Evolutionary conservation across 2,888 invertebrate species (phyloP).

Genomic region (Aquatica leii): DNA sequence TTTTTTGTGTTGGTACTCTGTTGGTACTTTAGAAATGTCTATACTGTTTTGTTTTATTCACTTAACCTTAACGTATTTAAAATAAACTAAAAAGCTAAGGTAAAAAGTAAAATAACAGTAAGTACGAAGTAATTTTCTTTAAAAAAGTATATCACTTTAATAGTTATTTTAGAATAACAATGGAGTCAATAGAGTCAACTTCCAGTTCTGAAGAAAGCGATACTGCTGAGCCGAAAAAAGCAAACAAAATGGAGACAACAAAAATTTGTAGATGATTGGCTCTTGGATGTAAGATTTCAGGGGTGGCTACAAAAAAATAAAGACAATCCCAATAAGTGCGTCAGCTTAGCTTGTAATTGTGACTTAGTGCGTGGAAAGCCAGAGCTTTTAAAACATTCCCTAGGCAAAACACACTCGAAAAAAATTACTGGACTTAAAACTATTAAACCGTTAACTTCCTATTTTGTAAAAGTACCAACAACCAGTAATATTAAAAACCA

Average conservation of each 20-base stretch:
- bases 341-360: neutral
- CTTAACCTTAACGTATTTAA: no score
- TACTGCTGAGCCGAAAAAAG: neutral
- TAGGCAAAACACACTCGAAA: neutral
- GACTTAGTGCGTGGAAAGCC: neutral
- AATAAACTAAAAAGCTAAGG: neutral
- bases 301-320: neutral
- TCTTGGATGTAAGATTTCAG: neutral
- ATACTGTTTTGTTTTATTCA: no score
- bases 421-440: neutral
- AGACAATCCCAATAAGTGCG: neutral
- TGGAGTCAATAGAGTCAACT: neutral
- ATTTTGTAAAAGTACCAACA: neutral
- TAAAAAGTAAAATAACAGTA: neutral
- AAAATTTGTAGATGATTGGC: neutral
- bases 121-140: neutral
- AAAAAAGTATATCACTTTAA: neutral
- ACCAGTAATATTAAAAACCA: neutral
- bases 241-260: no score
- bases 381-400: conserved; percentile 5
- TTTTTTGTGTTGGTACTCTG: no score
- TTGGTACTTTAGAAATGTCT: no score
- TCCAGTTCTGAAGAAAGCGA: neutral
- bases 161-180: neutral
- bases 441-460: neutral